A percentile compares a stretch with the other conserved stretches of the same genome.
phyloP scores from a whole-genome alignment of 2,113 vertebrate species.

The Hypanus sabinus region DNA sequence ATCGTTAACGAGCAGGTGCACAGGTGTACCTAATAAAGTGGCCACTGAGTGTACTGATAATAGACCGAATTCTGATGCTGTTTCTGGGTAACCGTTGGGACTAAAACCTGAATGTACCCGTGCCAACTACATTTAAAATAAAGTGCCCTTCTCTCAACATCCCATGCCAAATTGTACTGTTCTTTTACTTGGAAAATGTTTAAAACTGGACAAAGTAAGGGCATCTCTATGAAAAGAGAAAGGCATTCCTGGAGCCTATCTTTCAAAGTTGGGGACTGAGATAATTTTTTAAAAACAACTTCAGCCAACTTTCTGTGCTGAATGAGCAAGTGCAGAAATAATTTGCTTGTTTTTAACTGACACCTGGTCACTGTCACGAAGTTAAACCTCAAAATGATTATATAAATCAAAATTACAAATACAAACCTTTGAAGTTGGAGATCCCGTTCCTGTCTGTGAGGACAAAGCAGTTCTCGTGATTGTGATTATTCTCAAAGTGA shows the following conservation, averaged over 20 bases:
- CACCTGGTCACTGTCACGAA: neutral
- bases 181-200: neutral
- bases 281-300: neutral
- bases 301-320: neutral
- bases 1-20: no score
- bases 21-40: no score
- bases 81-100: no score
- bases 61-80: no score
- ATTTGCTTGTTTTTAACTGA: neutral
- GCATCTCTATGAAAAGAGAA: no score
- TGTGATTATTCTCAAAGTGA: conserved; percentile 4
- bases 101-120: neutral
- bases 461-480: conserved; percentile 29
- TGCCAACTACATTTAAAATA: neutral
- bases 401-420: neutral
- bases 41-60: no score
- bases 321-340: neutral
- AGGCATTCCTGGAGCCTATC: neutral
- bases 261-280: neutral
- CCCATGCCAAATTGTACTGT: neutral
- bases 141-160: neutral
- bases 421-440: conserved; percentile 26
- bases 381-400: neutral
- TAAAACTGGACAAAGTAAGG: neutral
- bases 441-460: neutral